These are phyloP conservation scores for Embiotoca jacksoni DNA, from an alignment of 2,113 vertebrate genomes.

Conservation along the genomic window DNA sequence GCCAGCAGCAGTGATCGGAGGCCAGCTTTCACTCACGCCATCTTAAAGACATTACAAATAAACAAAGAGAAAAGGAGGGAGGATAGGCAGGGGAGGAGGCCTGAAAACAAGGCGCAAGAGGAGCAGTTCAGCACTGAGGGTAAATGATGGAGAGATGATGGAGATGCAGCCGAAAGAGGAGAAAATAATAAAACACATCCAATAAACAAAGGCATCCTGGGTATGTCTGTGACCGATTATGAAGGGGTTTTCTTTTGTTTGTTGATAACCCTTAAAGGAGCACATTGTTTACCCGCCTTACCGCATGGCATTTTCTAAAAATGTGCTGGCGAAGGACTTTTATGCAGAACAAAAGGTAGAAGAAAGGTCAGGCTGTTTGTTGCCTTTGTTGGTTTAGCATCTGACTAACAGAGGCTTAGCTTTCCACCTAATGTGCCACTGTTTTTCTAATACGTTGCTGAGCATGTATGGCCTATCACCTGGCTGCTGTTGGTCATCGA, in stretches of 20 bases:
- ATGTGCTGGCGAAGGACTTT: constrained; percentile 57
- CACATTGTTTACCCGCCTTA: constrained; percentile 52
- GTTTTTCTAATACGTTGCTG: constrained; percentile 18
- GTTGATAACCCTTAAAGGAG: constrained; percentile 49
- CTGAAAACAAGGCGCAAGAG: constrained; percentile 20
- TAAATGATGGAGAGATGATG: constrained; percentile 32
- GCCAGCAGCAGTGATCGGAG: constrained; percentile 27
- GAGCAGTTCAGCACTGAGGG: neutral
- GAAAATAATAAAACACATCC: constrained; percentile 34
- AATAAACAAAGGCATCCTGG: constrained; percentile 51
- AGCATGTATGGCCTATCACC: constrained; percentile 15
- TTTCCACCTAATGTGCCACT: constrained; percentile 1
- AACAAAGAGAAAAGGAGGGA: constrained; percentile 25
- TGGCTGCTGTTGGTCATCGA: neutral
- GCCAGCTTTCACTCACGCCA: constrained; percentile 50
- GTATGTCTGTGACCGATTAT: constrained; percentile 46
- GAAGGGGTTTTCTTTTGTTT: constrained; percentile 55
- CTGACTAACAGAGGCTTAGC: constrained; percentile 19
- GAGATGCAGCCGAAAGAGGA: constrained; percentile 27
- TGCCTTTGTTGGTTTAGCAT: constrained; percentile 46
- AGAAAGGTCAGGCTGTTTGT: constrained; percentile 38
- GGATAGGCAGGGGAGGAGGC: constrained; percentile 32
- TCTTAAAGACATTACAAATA: constrained; percentile 52
- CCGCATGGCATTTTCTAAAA: constrained; percentile 64
- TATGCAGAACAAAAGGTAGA: constrained; percentile 43